Percentiles rank a stretch among this genome's conserved stretches.
Conservation (phyloP, 2,888 invertebrate species). For the Campoletis raptor region DNA sequence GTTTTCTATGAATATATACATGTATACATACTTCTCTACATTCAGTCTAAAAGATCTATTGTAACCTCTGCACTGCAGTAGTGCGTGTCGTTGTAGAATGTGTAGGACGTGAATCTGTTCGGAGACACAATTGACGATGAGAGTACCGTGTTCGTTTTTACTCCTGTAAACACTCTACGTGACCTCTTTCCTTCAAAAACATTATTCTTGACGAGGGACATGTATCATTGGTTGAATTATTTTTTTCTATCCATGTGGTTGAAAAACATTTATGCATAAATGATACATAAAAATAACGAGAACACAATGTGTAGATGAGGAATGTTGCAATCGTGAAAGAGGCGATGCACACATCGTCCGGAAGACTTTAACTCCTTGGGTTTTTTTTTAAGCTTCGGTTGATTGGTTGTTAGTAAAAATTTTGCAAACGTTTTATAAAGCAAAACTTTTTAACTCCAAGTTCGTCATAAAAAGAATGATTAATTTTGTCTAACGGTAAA, state of each 20-base stretch:
- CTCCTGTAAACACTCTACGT: background rate
- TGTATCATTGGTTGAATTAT: background rate
- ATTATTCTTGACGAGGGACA: background rate
- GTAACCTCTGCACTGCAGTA: conserved; percentile 39
- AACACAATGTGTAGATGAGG: background rate
- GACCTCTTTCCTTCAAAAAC: background rate
- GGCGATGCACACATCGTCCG: background rate
- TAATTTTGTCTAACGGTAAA: background rate
- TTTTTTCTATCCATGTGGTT: background rate
- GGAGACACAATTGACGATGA: conserved; percentile 7
- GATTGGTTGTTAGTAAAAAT: background rate
- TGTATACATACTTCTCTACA: background rate
- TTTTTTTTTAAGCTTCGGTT: background rate
- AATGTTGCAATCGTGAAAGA: background rate
- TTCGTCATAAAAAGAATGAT: background rate
- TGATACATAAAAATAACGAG: background rate
- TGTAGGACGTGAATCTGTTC: background rate
- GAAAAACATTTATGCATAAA: background rate
- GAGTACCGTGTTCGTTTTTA: background rate
- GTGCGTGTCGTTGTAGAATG: conserved; percentile 36
- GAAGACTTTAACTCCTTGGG: background rate
- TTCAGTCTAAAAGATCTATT: conserved; percentile 8
- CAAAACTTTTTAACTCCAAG: background rate
- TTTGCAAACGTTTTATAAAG: background rate
- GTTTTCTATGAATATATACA: background rate